These are phyloP conservation scores for Octonoba sinensis DNA, from an alignment of 2,888 invertebrate genomes.

Conservation along the genomic window DNA sequence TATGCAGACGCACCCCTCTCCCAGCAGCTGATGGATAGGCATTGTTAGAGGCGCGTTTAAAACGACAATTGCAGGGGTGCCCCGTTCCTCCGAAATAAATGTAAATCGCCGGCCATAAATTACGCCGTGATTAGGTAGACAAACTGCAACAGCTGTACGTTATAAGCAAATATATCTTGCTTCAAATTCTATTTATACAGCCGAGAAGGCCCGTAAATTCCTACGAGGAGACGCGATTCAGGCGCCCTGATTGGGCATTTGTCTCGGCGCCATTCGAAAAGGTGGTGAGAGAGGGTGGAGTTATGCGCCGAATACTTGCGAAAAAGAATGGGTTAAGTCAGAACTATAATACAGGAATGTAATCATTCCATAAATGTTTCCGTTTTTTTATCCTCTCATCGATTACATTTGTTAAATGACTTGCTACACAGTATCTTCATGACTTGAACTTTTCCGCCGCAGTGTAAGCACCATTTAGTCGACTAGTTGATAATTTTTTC, in stretches of 20 bases:
- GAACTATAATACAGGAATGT: no score
- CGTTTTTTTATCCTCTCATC: no score
- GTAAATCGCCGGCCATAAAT: conserved; percentile 64
- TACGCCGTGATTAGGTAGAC: conserved; percentile 64
- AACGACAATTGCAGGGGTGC: conserved; percentile 61
- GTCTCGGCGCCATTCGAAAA: conserved; percentile 56
- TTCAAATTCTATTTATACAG: conserved; percentile 65
- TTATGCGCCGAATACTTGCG: neutral
- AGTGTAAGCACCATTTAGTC: no score
- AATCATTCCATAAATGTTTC: no score
- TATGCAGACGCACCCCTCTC: conserved; percentile 43
- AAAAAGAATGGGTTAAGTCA: no score
- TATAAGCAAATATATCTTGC: conserved; percentile 65
- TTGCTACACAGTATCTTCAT: no score
- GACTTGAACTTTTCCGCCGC: no score
- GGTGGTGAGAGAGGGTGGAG: conserved; percentile 45
- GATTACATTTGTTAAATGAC: no score
- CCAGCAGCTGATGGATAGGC: conserved; percentile 58
- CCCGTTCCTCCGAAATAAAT: conserved; percentile 59
- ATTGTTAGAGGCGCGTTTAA: conserved; percentile 63
- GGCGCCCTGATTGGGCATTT: conserved; percentile 62
- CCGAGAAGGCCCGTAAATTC: conserved; percentile 53
- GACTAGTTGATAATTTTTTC: no score
- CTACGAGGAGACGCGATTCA: conserved; percentile 52
- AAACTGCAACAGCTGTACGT: conserved; percentile 65